Evolutionary conservation across 2,797 vertebrate species (phyloP), one percentile per base, ranked within the genome.

Genomic region (Centropyge bicolor): DNA sequence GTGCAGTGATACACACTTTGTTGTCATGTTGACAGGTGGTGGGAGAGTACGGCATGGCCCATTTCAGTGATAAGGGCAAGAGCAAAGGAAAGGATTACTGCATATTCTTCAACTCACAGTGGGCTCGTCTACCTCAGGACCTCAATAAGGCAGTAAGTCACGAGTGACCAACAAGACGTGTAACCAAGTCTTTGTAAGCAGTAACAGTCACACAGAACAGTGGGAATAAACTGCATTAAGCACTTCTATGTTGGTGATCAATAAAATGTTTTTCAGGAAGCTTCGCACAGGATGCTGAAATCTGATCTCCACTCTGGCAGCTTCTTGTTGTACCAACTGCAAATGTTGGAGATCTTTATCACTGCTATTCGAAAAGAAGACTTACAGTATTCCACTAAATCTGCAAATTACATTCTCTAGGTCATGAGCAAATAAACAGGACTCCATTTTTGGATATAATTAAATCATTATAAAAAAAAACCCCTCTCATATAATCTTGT

Each of bases 41-140:
- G 74, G 95, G 96, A 3, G 97, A 99, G 82, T 96, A 97, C 3
- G 98, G 98, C 62, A 97, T 99, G 97, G 97, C 97, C 22, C 97
- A 96, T 12, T 97, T 98, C 92, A 96, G 97, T 1, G 96, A 97
- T 80, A 91, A 87, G 12, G 94, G 93, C 8, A 93, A 92, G 74
- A 91, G 86, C 89, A 94, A 91, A 89, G 96, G 97, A 79, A 98
- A 97, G 86, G 97, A 99, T 93, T 99, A 99, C 90, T 99, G 98
- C 88, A 96, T 99, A 80, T 97, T 97, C 85, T 99, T 98, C 95
- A 99, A 99, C 90, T 95, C 98, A 0, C 95, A 96, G 82, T 99
- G 98, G 98, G 98, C 98, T 4, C 97, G 94, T 85, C 94, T 99
- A 91, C 98, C 98, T 0, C 98, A 97, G 20, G 97, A 98, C 89